A percentile compares a stretch with the other conserved stretches of the same genome.
phyloP scores from a whole-genome alignment of 2,797 vertebrate genomes.

The Enteromius paludinosus region DNA sequence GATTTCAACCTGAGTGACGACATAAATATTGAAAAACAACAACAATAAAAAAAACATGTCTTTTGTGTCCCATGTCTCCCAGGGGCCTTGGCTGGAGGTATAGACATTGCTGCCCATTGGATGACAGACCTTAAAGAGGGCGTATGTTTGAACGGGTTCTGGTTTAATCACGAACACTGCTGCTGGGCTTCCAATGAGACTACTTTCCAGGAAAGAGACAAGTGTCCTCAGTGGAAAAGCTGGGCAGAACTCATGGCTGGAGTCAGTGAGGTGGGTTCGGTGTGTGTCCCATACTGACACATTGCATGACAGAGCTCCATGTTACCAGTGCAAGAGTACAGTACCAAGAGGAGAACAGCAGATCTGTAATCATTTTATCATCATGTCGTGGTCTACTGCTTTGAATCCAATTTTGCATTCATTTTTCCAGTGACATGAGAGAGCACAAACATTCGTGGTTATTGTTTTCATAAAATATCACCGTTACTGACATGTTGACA shows the following conservation, averaged over 20 bases:
- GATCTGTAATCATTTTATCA: conserved; percentile 6
- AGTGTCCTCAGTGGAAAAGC: conserved; percentile 91
- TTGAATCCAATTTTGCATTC: neutral
- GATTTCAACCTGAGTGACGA: neutral
- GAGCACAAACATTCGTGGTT: neutral
- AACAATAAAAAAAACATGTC: neutral
- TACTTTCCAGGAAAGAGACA: conserved; percentile 89
- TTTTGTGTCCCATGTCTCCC: neutral
- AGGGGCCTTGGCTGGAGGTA: conserved; percentile 94
- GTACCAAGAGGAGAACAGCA: neutral
- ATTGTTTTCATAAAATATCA: neutral
- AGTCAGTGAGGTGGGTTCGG: conserved; percentile 76
- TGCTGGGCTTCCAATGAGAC: conserved; percentile 91
- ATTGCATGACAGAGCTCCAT: neutral
- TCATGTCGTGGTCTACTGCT: neutral
- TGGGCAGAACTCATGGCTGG: conserved; percentile 92
- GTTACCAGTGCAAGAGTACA: neutral
- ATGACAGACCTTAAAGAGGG: conserved; percentile 96
- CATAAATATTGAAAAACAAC: neutral
- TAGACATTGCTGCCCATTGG: conserved; percentile 96
- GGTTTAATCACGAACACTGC: conserved; percentile 97
- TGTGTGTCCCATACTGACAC: neutral
- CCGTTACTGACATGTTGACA: neutral
- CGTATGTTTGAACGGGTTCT: conserved; percentile 89
- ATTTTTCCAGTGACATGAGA: neutral